Evolutionary conservation across 2,797 vertebrate species (phyloP).

Genomic region (Melanotaenia pygmaea): DNA sequence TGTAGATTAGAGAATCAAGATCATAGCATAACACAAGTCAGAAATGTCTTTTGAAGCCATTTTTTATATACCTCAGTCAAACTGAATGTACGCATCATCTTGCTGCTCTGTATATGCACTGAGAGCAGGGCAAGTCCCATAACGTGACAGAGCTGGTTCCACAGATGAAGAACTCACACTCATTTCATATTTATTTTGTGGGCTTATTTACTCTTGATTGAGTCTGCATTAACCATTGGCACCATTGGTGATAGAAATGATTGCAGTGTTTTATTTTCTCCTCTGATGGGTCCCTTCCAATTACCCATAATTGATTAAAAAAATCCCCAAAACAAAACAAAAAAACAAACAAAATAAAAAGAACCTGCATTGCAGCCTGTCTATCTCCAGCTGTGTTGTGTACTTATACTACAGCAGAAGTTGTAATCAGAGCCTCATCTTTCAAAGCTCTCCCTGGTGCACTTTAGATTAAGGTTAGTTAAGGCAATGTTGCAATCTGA

Average conservation of each 20-base stretch:
- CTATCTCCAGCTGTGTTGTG: conserved; percentile 34
- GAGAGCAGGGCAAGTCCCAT: conserved; percentile 30
- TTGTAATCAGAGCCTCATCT: conserved; percentile 59
- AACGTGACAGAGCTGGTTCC: conserved; percentile 16
- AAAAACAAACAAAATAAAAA: not conserved
- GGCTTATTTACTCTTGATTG: conserved; percentile 2
- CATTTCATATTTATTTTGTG: conserved; percentile 16
- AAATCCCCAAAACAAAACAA: too few species aligned
- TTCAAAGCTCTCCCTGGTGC: conserved; percentile 63
- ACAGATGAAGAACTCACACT: conserved; percentile 2
- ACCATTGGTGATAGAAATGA: not conserved
- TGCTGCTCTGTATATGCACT: conserved; percentile 17
- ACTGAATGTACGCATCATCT: conserved; percentile 37
- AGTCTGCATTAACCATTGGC: not conserved
- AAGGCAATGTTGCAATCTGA: conserved; percentile 60
- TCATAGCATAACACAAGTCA: not conserved
- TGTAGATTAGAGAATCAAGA: not conserved
- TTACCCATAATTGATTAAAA: not conserved
- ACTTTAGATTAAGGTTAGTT: conserved; percentile 72
- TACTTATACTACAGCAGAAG: conserved; percentile 30
- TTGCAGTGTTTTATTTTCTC: not conserved
- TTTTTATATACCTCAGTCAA: conserved; percentile 41
- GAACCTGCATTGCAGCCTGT: not conserved
- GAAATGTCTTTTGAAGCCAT: not conserved
- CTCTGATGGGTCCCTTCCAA: not conserved